A percentile compares a stretch with the other conserved stretches of the same genome.
Conservation (phyloP, 2,888 invertebrate genomes). For the Subacronicta megacephala region DNA sequence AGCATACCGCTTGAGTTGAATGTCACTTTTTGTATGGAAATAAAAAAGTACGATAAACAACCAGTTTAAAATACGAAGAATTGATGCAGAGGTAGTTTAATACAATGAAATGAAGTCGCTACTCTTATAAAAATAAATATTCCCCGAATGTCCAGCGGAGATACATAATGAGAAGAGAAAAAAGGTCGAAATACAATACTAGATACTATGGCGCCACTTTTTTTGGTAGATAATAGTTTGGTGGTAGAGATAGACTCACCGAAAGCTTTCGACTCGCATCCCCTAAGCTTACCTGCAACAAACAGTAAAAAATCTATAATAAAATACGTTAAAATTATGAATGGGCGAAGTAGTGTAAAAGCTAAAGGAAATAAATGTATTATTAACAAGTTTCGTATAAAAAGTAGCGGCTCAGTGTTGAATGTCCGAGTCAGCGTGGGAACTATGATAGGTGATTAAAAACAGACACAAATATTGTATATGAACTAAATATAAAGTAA, state of each 20-base stretch:
- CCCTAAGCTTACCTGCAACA: conserved; percentile 68
- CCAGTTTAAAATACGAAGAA: conserved; percentile 56
- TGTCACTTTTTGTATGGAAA: conserved; percentile 41
- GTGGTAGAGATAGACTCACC: conserved; percentile 48
- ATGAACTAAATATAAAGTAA: conserved; percentile 42
- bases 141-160: conserved; percentile 52
- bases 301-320: conserved; percentile 39
- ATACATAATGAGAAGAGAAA: conserved; percentile 43
- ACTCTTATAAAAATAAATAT: conserved; percentile 51
- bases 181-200: conserved; percentile 36
- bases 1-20: conserved; percentile 22
- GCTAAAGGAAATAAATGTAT: conserved; percentile 27
- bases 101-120: conserved; percentile 55
- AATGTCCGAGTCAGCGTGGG: conserved; percentile 39
- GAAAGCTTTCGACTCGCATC: conserved; percentile 21
- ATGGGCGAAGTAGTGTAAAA: conserved; percentile 20
- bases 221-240: conserved; percentile 40
- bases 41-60: conserved; percentile 50
- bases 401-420: conserved; percentile 28
- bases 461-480: conserved; percentile 31
- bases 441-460: conserved; percentile 41
- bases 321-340: conserved; percentile 20
- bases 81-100: conserved; percentile 49
- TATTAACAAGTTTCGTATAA: conserved; percentile 12
- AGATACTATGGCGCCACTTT: conserved; percentile 46